These are phyloP conservation scores for Pitangus sulphuratus DNA, from an alignment of 2,797 vertebrate species.

Conservation along the genomic window DNA sequence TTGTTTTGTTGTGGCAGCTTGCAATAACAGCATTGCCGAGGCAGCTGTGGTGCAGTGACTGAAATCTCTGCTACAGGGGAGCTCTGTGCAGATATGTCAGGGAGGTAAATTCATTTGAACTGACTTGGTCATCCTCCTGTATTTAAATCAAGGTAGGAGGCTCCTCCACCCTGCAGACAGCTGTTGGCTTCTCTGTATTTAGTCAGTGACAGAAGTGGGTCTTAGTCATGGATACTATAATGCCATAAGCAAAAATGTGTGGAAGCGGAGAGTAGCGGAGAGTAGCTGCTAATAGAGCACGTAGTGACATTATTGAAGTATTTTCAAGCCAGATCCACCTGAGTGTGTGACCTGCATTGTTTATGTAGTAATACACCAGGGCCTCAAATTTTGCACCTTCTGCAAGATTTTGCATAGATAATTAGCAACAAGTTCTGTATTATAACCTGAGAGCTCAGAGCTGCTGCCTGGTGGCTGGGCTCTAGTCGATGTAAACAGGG, in stretches of 20 bases:
- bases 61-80: background rate
- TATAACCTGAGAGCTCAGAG: background rate
- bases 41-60: background rate
- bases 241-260: background rate
- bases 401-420: background rate
- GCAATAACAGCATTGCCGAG: rapidly evolving
- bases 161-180: background rate
- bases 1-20: background rate
- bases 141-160: background rate
- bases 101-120: background rate
- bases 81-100: background rate
- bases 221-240: background rate
- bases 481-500: background rate
- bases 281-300: background rate
- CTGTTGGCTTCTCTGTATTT: background rate
- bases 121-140: background rate
- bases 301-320: background rate
- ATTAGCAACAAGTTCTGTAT: background rate
- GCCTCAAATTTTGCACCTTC: background rate
- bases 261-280: background rate
- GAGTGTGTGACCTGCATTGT: rapidly evolving
- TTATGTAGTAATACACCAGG: background rate
- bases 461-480: rapidly evolving
- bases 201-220: background rate
- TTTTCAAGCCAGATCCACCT: background rate